A percentile compares a stretch with the other conserved stretches of the same genome.
Conservation (phyloP, 2,888 invertebrate genomes). For the Pseudococcus jackbeardsleyi region DNA sequence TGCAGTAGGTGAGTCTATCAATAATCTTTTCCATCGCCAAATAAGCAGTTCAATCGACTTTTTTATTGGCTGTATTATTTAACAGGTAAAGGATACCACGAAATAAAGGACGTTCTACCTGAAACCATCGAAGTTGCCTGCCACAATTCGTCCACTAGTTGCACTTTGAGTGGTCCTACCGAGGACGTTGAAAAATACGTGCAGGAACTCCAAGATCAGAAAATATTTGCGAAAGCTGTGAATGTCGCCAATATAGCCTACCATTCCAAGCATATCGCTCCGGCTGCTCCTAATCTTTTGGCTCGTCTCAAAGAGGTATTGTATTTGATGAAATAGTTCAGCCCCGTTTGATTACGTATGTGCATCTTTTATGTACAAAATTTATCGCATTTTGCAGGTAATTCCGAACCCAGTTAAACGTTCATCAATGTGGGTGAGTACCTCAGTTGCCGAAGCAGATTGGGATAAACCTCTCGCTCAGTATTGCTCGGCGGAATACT, state of each 20-base stretch:
- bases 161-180: conserved; percentile 84
- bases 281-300: conserved; percentile 79
- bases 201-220: conserved; percentile 76
- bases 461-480: conserved; percentile 75
- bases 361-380: neutral
- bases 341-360: too few relatives aligned
- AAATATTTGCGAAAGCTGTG: conserved; percentile 85
- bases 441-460: conserved; percentile 75
- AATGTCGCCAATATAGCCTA: conserved; percentile 91
- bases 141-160: conserved; percentile 83
- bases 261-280: conserved; percentile 86
- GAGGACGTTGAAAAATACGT: conserved; percentile 78
- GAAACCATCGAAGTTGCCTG: conserved; percentile 82
- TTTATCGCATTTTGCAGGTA: conserved; percentile 69
- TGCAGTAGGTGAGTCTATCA: conserved; percentile 70
- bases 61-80: neutral
- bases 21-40: too few relatives aligned
- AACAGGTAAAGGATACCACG: conserved; percentile 67
- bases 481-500: conserved; percentile 77
- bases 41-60: too few relatives aligned
- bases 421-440: conserved; percentile 77
- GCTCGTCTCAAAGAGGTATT: conserved; percentile 75
- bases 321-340: too few relatives aligned
- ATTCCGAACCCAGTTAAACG: conserved; percentile 72
- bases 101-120: conserved; percentile 68